Conservation (phyloP, 2,888 invertebrate species). For the Polyploca ridens region DNA sequence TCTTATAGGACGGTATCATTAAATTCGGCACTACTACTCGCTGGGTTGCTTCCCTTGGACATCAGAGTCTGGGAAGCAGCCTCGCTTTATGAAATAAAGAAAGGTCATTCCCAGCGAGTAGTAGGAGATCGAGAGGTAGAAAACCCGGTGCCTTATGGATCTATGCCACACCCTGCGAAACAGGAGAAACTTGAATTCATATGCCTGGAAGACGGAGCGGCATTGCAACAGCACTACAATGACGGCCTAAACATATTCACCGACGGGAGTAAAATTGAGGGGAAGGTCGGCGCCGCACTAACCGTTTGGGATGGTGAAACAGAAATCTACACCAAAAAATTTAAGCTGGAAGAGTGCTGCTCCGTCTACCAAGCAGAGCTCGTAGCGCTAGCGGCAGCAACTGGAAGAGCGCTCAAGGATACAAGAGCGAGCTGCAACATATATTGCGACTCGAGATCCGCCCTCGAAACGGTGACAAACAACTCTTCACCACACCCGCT, state of each 20-base stretch:
- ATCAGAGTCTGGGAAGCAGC: too few species aligned
- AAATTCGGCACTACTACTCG: too few species aligned
- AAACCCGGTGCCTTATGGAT: not conserved
- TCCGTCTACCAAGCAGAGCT: conserved; percentile 30
- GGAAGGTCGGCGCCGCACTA: conserved; percentile 26
- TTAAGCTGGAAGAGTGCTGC: conserved; percentile 8
- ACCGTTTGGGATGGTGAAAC: conserved; percentile 20
- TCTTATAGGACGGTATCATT: too few species aligned
- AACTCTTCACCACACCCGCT: not conserved
- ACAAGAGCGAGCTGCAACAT: not conserved
- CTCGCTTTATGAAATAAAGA: too few species aligned
- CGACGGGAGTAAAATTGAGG: conserved; percentile 29
- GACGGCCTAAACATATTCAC: conserved; percentile 20
- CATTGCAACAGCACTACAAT: conserved; percentile 10
- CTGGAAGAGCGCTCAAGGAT: not conserved
- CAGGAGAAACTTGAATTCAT: too few species aligned
- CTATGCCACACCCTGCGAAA: conserved; percentile 18
- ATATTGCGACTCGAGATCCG: conserved; percentile 24
- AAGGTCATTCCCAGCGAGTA: too few species aligned
- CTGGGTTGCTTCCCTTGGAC: too few species aligned
- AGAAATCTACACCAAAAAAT: conserved; percentile 17
- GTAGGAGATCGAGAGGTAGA: too few species aligned
- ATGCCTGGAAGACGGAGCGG: not conserved
- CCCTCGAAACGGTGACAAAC: not conserved
- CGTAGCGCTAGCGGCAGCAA: conserved; percentile 5